These are phyloP conservation scores for Latrodectus geometricus DNA, from an alignment of 1,140 invertebrate species.

Conservation along the genomic window DNA sequence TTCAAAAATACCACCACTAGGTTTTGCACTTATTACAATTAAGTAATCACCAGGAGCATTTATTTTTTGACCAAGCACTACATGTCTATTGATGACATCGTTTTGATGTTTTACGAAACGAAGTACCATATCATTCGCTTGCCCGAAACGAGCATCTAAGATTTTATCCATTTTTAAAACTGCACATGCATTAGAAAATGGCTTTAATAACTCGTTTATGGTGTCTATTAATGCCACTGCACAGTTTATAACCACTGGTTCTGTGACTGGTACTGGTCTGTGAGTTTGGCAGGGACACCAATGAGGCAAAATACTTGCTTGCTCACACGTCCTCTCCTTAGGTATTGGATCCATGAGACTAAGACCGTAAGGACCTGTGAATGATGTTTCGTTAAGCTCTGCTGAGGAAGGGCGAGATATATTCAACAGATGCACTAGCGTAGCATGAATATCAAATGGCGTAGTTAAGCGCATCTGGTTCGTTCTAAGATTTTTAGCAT, in stretches of 20 bases:
- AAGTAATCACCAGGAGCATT: slow-evolving; percentile 70
- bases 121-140: slow-evolving; percentile 73
- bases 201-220: slow-evolving; percentile 50
- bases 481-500: slow-evolving; percentile 76
- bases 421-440: slow-evolving; percentile 65
- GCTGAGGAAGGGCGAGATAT: background rate
- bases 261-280: slow-evolving; percentile 25
- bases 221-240: slow-evolving; percentile 65
- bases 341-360: slow-evolving; percentile 82
- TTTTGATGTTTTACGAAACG: slow-evolving; percentile 73
- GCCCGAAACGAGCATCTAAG: slow-evolving; percentile 77
- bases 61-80: slow-evolving; percentile 59
- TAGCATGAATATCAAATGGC: slow-evolving; percentile 72
- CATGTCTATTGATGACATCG: slow-evolving; percentile 73
- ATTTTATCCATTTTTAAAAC: slow-evolving; percentile 74
- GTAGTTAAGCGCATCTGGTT: slow-evolving; percentile 74
- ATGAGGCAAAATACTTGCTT: slow-evolving; percentile 68
- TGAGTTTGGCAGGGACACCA: slow-evolving; percentile 70
- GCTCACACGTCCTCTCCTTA: slow-evolving; percentile 68
- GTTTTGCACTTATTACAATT: slow-evolving; percentile 76
- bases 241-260: slow-evolving; percentile 28
- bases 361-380: slow-evolving; percentile 72
- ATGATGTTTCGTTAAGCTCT: slow-evolving; percentile 13
- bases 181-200: slow-evolving; percentile 72
- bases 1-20: slow-evolving; percentile 82